Percentiles rank a stretch among this genome's conserved stretches.
phyloP scores from a whole-genome alignment of 2,797 vertebrate species.

The Lophius americanus region DNA sequence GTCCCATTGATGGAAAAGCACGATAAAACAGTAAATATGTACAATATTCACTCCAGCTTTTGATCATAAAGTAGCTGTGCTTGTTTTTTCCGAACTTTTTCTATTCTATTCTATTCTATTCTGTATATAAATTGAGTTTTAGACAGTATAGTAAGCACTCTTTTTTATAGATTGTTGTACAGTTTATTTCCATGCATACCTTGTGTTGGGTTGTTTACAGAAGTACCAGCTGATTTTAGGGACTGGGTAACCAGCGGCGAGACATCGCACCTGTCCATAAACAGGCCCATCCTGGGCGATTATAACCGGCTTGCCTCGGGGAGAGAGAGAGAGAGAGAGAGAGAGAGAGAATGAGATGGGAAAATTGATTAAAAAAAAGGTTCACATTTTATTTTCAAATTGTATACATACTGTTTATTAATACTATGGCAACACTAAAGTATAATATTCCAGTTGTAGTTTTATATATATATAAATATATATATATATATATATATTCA shows the following conservation, averaged over 20 bases:
- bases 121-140: not conserved
- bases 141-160: not conserved
- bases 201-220: constrained; percentile 79
- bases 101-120: not conserved
- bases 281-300: constrained; percentile 87
- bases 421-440: not conserved
- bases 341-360: not conserved
- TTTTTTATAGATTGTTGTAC: not conserved
- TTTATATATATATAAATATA: not conserved
- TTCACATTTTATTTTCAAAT: not conserved
- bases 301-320: constrained; percentile 91
- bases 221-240: constrained; percentile 96
- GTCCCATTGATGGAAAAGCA: not conserved
- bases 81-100: not conserved
- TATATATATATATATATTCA: not conserved
- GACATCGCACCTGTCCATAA: constrained; percentile 90
- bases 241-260: constrained; percentile 91
- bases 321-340: too few relatives aligned
- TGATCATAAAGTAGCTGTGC: not conserved
- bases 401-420: not conserved
- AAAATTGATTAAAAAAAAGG: not conserved
- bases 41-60: not conserved
- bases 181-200: constrained; percentile 52
- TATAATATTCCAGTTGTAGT: not conserved
- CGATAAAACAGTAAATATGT: not conserved